A percentile compares a stretch with the other conserved stretches of the same genome.
These are phyloP conservation scores for Sebastes elongatus DNA, from an alignment of 2,797 vertebrate genomes.

Conservation along the genomic window DNA sequence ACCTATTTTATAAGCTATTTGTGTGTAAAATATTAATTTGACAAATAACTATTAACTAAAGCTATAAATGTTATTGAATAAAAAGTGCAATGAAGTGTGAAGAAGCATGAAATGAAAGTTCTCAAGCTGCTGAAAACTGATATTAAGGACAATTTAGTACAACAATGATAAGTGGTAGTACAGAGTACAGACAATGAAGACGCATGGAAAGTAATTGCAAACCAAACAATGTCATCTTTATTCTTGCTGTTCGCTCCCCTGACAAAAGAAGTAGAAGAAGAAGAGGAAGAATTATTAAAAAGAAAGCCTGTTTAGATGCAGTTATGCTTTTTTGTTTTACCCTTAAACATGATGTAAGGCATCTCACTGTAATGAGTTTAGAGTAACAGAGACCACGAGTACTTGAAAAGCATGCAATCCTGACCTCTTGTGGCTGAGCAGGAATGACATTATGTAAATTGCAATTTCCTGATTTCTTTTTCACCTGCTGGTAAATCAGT, in stretches of 20 bases:
- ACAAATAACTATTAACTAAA: not conserved
- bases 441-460: not conserved
- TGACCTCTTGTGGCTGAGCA: slow-evolving; percentile 62
- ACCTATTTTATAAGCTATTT: not conserved
- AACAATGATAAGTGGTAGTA: not conserved
- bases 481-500: not conserved
- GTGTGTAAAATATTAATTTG: not conserved
- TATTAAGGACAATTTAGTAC: not conserved
- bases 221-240: not conserved
- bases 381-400: not conserved
- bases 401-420: slow-evolving; percentile 29
- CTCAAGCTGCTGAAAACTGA: not conserved
- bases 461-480: not conserved
- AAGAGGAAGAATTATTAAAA: not conserved
- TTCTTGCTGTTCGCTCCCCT: not conserved
- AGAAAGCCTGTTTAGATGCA: not conserved
- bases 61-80: rapidly evolving
- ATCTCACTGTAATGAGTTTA: not conserved
- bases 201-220: not conserved
- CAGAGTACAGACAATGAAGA: not conserved
- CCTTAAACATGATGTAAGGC: not conserved
- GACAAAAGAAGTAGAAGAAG: not conserved
- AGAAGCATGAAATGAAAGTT: not conserved
- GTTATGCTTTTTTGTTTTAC: not conserved
- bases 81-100: too few species aligned